These are phyloP conservation scores for Myocastor coypus DNA, from an alignment of 2,113 vertebrate species.

Conservation along the genomic window DNA sequence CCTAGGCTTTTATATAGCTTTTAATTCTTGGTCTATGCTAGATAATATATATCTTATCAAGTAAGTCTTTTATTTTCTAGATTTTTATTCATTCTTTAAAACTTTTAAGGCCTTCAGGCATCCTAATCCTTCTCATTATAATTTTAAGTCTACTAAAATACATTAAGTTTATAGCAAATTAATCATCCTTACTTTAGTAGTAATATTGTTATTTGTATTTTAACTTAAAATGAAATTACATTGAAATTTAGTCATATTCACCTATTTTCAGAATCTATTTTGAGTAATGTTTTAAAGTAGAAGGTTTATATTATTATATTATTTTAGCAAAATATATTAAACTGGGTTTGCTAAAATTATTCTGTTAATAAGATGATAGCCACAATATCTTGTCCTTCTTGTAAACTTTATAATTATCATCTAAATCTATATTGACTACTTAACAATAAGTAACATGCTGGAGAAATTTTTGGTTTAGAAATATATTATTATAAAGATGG, in stretches of 20 bases:
- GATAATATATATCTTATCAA: neutral
- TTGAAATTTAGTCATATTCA: constrained; percentile 38
- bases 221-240: constrained; percentile 20
- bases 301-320: constrained; percentile 13
- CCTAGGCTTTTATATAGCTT: constrained; percentile 12
- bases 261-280: neutral
- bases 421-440: constrained; percentile 26
- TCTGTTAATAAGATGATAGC: constrained; percentile 10
- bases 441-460: constrained; percentile 31
- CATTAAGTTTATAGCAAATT: neutral
- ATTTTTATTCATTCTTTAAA: constrained; percentile 50
- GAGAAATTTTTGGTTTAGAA: constrained; percentile 34
- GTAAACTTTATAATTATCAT: constrained; percentile 48
- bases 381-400: neutral
- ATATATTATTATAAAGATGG: neutral
- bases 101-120: neutral
- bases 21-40: constrained; percentile 39
- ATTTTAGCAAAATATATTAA: constrained; percentile 59
- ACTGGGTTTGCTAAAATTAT: constrained; percentile 32
- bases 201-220: neutral
- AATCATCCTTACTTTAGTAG: neutral
- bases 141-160: neutral
- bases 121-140: neutral
- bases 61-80: constrained; percentile 23
- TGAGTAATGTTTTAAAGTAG: neutral